A percentile compares a stretch with the other conserved stretches of the same genome.
phyloP scores from a whole-genome alignment of 1,140 invertebrate species.

The Tetramorium simillimum region DNA sequence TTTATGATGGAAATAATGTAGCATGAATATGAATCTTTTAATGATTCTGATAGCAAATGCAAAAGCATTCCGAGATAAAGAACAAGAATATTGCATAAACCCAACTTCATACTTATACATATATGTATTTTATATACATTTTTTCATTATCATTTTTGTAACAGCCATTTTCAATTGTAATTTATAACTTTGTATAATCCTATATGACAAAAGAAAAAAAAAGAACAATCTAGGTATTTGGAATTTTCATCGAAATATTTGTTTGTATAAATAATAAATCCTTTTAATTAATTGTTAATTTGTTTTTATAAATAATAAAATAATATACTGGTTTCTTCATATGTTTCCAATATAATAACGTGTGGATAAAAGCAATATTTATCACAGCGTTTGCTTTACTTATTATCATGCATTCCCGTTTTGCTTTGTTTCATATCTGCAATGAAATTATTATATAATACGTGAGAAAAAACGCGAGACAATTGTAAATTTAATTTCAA shows the following conservation, averaged over 20 bases:
- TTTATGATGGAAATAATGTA: not conserved
- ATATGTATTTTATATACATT: not conserved
- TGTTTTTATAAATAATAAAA: not conserved
- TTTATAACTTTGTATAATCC: not conserved
- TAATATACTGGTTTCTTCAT: not conserved
- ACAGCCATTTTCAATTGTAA: not conserved
- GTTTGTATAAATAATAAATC: not conserved
- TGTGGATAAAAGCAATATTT: not conserved
- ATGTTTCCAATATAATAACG: not conserved
- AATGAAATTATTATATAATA: not conserved
- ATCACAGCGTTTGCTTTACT: not conserved
- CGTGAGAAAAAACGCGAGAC: not conserved
- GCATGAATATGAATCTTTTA: not conserved
- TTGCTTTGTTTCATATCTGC: not conserved
- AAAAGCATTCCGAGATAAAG: slow-evolving; percentile 1
- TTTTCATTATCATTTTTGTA: not conserved
- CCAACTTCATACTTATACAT: not conserved
- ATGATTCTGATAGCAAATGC: not conserved
- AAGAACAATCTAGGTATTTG: not conserved
- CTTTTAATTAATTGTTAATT: not conserved
- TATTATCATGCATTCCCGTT: not conserved
- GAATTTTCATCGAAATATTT: slow-evolving; percentile 11
- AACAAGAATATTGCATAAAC: slow-evolving; percentile 4
- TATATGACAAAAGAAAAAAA: not conserved
- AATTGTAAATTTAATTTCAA: slow-evolving; percentile 9